Evolutionary conservation across 1,140 invertebrate genomes (phyloP).

Genomic region (Ceratitis capitata): DNA sequence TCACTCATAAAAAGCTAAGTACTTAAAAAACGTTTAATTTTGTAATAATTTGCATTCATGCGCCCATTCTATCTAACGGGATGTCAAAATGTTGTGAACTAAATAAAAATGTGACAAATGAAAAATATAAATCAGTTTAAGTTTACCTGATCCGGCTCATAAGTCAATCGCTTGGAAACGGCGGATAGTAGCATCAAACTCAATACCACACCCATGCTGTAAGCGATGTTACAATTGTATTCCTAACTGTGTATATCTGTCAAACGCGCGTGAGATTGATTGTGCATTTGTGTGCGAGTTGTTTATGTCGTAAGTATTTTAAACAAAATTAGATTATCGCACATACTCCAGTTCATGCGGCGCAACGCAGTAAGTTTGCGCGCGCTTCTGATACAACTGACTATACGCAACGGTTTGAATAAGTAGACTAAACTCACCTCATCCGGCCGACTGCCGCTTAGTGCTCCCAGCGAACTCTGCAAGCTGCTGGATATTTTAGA

Average conservation of each 20-base stretch:
- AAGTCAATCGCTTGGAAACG: not conserved
- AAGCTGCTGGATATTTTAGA: constrained; percentile 22
- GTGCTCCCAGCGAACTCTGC: not conserved
- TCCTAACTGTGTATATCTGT: not conserved
- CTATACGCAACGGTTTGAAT: not conserved
- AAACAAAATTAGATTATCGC: not conserved
- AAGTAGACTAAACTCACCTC: constrained; percentile 10
- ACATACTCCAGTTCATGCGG: not conserved
- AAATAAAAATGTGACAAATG: not conserved
- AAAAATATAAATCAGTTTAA: not conserved
- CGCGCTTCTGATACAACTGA: not conserved
- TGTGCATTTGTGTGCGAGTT: not conserved
- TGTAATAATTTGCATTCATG: too few species aligned
- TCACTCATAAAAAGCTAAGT: too few species aligned
- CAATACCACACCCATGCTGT: constrained; percentile 2
- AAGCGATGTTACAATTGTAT: not conserved
- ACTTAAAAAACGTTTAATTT: too few species aligned
- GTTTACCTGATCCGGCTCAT: not conserved
- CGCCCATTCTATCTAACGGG: too few species aligned
- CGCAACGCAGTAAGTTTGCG: not conserved
- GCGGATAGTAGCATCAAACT: constrained; percentile 14
- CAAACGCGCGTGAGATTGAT: too few species aligned
- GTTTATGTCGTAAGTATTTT: not conserved
- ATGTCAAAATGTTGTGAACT: too few species aligned
- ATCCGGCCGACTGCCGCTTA: not conserved